Conservation (phyloP, 2,888 invertebrate species). For the Ormyrus labotus region DNA sequence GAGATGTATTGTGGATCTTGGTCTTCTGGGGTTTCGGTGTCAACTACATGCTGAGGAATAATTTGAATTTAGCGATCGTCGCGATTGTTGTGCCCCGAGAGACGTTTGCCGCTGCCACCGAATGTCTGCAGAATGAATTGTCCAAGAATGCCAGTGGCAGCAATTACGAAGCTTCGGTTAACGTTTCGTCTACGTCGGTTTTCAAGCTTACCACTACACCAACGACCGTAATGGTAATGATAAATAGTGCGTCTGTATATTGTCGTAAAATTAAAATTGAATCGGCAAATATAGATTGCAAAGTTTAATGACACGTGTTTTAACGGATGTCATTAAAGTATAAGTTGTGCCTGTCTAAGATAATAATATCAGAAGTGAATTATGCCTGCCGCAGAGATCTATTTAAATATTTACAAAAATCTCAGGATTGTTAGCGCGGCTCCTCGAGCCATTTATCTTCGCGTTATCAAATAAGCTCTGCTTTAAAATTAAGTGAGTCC, state of each 20-base stretch:
- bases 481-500: no score
- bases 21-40: conserved; percentile 82
- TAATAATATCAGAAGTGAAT: no score
- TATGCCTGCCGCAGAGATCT: no score
- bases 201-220: not conserved
- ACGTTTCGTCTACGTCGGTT: not conserved
- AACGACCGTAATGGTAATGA: conserved; percentile 45
- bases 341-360: no score
- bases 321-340: no score
- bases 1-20: conserved; percentile 80
- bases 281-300: no score
- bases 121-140: conserved; percentile 59
- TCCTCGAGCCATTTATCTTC: no score
- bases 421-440: no score
- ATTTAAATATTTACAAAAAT: no score
- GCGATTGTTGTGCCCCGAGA: conserved; percentile 78
- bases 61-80: conserved; percentile 83
- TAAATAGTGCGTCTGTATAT: not conserved
- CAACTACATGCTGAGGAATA: conserved; percentile 83
- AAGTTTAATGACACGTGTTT: no score
- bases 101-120: conserved; percentile 62
- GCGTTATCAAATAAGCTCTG: no score
- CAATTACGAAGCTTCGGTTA: not conserved
- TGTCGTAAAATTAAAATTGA: no score
- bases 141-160: not conserved